phyloP scores from a whole-genome alignment of 2,113 vertebrate species.

The Choloepus hoffmanni region DNA sequence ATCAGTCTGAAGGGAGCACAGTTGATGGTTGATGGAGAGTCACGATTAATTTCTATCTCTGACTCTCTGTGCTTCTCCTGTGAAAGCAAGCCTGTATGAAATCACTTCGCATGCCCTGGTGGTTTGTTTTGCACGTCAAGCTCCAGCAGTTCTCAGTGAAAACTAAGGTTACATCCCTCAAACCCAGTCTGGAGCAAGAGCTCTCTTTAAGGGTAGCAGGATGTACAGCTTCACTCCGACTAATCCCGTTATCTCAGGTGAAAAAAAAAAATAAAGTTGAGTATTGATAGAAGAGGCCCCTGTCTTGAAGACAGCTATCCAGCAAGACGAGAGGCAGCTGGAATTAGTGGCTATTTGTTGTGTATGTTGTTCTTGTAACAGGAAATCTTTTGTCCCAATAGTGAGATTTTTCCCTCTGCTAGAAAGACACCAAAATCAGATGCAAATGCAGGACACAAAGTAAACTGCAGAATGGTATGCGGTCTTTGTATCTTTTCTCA shows the following conservation, averaged over 20 bases:
- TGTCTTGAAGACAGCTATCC: neutral
- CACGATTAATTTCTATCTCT: conserved; percentile 13
- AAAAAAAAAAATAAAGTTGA: neutral
- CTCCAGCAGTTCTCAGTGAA: conserved; percentile 43
- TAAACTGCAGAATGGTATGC: conserved; percentile 57
- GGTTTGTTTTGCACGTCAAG: conserved; percentile 41
- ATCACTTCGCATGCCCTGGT: neutral
- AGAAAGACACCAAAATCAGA: conserved; percentile 45
- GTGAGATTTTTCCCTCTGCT: neutral
- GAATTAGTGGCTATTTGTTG: conserved; percentile 61
- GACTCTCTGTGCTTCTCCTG: conserved; percentile 39
- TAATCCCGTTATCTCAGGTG: neutral
- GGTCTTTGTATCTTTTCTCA: conserved; percentile 54
- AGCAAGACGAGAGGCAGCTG: neutral
- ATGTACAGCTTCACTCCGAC: neutral
- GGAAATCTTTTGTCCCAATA: conserved; percentile 50
- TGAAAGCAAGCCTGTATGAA: conserved; percentile 7
- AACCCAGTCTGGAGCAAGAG: neutral
- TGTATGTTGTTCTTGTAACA: conserved; percentile 2
- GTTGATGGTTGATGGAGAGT: conserved; percentile 19
- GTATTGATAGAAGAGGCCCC: neutral
- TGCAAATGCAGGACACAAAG: conserved; percentile 69
- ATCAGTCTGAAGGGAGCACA: neutral
- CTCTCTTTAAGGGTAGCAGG: neutral
- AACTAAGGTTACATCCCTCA: neutral